Conservation (phyloP, 2,113 vertebrate species). For the Scatophagus argus region DNA sequence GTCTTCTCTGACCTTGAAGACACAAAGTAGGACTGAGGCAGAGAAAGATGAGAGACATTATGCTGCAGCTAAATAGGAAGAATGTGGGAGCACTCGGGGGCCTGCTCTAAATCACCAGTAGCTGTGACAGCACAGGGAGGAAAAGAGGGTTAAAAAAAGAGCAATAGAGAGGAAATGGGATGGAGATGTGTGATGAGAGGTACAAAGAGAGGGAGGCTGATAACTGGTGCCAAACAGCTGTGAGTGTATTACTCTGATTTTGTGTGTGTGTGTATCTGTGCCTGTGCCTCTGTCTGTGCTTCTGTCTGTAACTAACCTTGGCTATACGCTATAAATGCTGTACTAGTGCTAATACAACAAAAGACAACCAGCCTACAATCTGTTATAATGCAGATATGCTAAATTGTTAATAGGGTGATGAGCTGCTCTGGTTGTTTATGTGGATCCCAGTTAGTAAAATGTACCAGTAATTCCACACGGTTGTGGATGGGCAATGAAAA, state of each 20-base stretch:
- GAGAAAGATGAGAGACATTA: neutral
- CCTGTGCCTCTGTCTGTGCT: neutral
- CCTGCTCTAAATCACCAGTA: slow-evolving; percentile 55
- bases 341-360: neutral
- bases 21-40: slow-evolving; percentile 1
- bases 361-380: neutral
- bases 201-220: slow-evolving; percentile 45
- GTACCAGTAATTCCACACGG: slow-evolving; percentile 29
- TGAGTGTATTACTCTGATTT: slow-evolving; percentile 38
- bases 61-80: slow-evolving; percentile 23
- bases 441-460: slow-evolving; percentile 15
- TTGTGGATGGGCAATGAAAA: slow-evolving; percentile 55
- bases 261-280: slow-evolving; percentile 9
- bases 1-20: slow-evolving; percentile 46
- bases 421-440: neutral
- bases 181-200: slow-evolving; percentile 43
- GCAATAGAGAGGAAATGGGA: slow-evolving; percentile 15
- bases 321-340: neutral
- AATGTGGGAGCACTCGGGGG: slow-evolving; percentile 24
- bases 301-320: slow-evolving; percentile 7
- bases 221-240: slow-evolving; percentile 53
- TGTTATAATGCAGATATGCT: neutral
- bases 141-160: slow-evolving; percentile 17
- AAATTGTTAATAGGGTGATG: neutral
- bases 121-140: slow-evolving; percentile 38